Base-by-base conservation (phyloP, 1,140 invertebrate genomes). In the Pseudomyrmex pallidus region DNA sequence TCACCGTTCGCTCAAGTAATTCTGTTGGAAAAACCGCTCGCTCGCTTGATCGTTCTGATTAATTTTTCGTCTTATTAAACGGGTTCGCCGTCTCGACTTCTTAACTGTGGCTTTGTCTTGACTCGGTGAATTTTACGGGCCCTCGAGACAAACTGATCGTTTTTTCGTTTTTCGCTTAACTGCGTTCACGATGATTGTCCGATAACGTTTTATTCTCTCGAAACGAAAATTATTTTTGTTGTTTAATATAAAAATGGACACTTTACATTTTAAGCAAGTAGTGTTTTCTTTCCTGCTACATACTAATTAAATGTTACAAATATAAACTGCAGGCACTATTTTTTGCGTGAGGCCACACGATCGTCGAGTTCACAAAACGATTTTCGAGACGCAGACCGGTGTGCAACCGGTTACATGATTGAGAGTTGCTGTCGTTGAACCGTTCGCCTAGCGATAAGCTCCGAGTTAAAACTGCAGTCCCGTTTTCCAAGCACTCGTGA, bases 401-500 rank as follows among this genome's bases (percentile, higher is more conserved):
- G 22, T 54, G 15, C 52, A 52, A 54, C 50, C 15, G 48, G 50
- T 22, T 25, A 22, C n/a, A 63, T 56, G 20, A 48, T 66, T 46
- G 35, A 67, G 13, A 48, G 13, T 67, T n/a, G 48, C 12, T 7
- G 25, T 54, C 59, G 52, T n/a, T 46, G 2, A 13, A 9, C 44
- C 62, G 52, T 48, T 25, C 52, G 54, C 54, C 44, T n/a, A 15
- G 62, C 66, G 44, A 72, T 80, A 59, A 70, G 20, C 35, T 57
- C 5, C 76, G 64, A 46, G 44, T 59, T 59, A 70, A 70, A 80
- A 70, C 76, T 80, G 66, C 76, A 72, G 44, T 80, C 66, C 76
- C 76, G 76, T 72, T 80, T 78, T 57, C 35, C 20, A 17, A 12
- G 20, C 54, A 48, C 48, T 20, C 66, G 66, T 20, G 66, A 48